These are phyloP conservation scores for Apamea monoglypha DNA, from an alignment of 2,888 invertebrate genomes.

Conservation along the genomic window DNA sequence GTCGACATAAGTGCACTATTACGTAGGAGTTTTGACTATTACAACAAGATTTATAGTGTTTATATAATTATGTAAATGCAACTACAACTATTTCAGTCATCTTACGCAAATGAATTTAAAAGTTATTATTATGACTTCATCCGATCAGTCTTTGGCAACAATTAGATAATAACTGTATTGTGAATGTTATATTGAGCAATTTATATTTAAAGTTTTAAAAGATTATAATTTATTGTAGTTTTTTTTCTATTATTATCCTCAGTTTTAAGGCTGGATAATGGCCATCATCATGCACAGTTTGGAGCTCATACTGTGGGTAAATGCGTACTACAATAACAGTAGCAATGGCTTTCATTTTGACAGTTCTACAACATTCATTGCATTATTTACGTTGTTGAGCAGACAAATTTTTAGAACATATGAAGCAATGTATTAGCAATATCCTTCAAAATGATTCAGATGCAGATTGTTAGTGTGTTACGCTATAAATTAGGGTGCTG, in stretches of 20 bases:
- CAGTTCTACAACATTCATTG: neutral
- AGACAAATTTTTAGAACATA: neutral
- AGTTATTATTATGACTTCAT: slow-evolving; percentile 22
- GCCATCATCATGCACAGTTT: too few species aligned
- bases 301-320: neutral
- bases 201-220: neutral
- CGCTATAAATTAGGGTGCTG: neutral
- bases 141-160: slow-evolving; percentile 3
- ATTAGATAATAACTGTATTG: neutral
- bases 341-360: neutral
- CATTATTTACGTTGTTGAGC: neutral
- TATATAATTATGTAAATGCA: slow-evolving; percentile 15
- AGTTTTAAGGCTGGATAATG: neutral
- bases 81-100: slow-evolving; percentile 13
- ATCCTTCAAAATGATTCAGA: neutral
- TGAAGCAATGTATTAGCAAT: neutral
- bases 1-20: neutral
- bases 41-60: neutral
- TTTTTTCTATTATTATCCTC: neutral
- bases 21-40: neutral
- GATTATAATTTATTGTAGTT: too few species aligned
- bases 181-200: neutral
- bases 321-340: neutral
- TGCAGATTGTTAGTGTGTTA: neutral
- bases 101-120: slow-evolving; percentile 8